These are phyloP conservation scores for Chromobotia macracanthus DNA, from an alignment of 2,797 vertebrate genomes.

Conservation along the genomic window DNA sequence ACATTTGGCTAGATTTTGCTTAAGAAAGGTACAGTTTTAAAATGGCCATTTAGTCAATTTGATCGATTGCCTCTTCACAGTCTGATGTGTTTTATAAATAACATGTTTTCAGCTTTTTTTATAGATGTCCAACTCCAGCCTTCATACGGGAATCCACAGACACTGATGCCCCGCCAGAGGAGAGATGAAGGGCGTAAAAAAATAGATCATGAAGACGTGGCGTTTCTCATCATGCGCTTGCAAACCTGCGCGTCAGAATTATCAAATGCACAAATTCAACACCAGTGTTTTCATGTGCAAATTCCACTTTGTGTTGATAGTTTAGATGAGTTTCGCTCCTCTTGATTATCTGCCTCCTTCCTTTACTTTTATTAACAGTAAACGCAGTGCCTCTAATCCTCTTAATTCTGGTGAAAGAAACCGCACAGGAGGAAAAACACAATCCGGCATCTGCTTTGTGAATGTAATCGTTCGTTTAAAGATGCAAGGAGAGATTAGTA, in stretches of 20 bases:
- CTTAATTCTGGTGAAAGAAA: constrained; percentile 30
- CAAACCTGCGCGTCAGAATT: constrained; percentile 69
- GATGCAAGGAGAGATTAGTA: constrained; percentile 71
- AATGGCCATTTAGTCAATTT: constrained; percentile 5
- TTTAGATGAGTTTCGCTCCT: constrained; percentile 54
- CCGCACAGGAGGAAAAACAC: constrained; percentile 53
- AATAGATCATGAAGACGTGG: constrained; percentile 75
- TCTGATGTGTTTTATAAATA: neutral
- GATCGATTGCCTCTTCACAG: constrained; percentile 31
- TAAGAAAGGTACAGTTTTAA: constrained; percentile 24
- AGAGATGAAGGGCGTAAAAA: constrained; percentile 73
- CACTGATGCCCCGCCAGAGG: constrained; percentile 62
- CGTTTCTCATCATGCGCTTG: constrained; percentile 72
- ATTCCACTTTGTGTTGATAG: constrained; percentile 75
- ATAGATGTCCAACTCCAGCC: neutral
- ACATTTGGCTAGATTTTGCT: constrained; percentile 34
- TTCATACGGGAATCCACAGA: neutral
- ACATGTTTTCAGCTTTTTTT: neutral
- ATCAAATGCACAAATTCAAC: constrained; percentile 75
- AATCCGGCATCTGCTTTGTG: constrained; percentile 69
- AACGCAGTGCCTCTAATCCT: constrained; percentile 45
- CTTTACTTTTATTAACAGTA: constrained; percentile 18
- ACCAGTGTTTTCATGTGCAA: constrained; percentile 75
- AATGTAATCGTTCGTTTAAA: constrained; percentile 72
- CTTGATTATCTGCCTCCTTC: constrained; percentile 3